Conservation (phyloP, 2,797 vertebrate genomes). For the Catamblyrhynchus diadema region DNA sequence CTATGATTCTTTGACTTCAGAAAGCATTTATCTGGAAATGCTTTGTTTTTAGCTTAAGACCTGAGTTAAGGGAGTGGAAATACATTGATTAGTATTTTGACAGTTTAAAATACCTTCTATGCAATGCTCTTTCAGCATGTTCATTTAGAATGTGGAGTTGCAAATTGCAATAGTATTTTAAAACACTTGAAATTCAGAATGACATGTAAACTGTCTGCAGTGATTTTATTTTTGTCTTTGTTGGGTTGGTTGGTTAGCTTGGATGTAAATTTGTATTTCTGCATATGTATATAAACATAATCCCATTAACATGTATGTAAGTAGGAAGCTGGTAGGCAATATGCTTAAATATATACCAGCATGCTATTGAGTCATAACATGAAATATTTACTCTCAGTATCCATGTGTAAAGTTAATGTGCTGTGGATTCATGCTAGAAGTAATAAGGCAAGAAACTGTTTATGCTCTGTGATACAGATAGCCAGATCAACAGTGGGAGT, state of each 20-base stretch:
- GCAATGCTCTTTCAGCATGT: not conserved
- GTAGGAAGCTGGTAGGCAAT: not conserved
- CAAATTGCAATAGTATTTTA: not conserved
- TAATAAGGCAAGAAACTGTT: not conserved
- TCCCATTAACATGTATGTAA: slow-evolving; percentile 14
- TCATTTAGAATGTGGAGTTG: not conserved
- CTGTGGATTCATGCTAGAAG: not conserved
- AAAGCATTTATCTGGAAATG: not conserved
- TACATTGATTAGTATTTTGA: not conserved
- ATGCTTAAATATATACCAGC: not conserved
- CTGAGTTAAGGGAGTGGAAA: not conserved
- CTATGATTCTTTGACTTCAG: not conserved
- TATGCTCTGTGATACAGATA: not conserved
- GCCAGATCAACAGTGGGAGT: not conserved
- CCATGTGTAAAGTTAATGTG: not conserved
- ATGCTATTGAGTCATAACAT: not conserved
- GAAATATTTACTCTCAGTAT: not conserved
- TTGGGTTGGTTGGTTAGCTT: not conserved
- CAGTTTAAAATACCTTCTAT: not conserved
- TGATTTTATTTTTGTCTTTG: slow-evolving; percentile 25
- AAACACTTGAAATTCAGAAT: not conserved
- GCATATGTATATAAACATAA: not conserved
- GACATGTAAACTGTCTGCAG: not conserved
- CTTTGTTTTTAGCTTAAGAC: not conserved
- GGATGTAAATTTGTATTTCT: not conserved